A percentile compares a stretch with the other conserved stretches of the same genome.
These are phyloP conservation scores for Lacerta bilineata DNA, from an alignment of 2,797 vertebrate species.

Conservation along the genomic window DNA sequence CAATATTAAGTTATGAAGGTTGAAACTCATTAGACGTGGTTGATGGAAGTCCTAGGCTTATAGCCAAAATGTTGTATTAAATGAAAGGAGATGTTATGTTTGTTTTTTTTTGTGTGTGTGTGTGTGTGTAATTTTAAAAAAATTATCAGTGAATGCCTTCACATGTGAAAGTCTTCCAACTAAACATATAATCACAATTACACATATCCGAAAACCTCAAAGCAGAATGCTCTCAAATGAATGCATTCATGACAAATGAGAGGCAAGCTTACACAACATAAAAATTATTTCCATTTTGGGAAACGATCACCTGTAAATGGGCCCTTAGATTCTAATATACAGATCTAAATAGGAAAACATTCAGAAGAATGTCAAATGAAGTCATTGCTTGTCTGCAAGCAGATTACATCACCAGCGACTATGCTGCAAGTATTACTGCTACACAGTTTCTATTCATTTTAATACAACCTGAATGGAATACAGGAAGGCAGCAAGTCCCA, in stretches of 20 bases:
- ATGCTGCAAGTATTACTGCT: not conserved
- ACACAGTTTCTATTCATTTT: not conserved
- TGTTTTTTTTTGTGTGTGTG: too few species aligned
- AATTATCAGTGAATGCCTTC: not conserved
- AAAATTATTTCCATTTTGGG: not conserved
- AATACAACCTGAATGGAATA: not conserved
- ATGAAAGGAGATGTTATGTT: too few species aligned
- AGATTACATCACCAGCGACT: not conserved
- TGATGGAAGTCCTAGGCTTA: too few species aligned
- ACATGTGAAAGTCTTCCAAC: not conserved
- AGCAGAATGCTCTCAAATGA: not conserved
- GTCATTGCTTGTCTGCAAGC: not conserved
- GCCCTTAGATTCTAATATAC: not conserved
- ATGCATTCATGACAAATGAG: not conserved
- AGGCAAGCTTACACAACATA: not conserved
- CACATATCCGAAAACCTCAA: not conserved
- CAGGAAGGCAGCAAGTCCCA: not conserved
- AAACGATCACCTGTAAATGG: not conserved
- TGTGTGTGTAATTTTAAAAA: too few species aligned
- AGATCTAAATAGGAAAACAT: not conserved
- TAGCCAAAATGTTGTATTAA: not conserved
- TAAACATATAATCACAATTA: not conserved
- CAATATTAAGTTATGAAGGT: too few species aligned
- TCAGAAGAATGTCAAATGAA: not conserved
- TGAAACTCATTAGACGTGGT: too few species aligned